Base-by-base conservation (phyloP, 2,113 vertebrate species). In the Pristiophorus japonicus region DNA sequence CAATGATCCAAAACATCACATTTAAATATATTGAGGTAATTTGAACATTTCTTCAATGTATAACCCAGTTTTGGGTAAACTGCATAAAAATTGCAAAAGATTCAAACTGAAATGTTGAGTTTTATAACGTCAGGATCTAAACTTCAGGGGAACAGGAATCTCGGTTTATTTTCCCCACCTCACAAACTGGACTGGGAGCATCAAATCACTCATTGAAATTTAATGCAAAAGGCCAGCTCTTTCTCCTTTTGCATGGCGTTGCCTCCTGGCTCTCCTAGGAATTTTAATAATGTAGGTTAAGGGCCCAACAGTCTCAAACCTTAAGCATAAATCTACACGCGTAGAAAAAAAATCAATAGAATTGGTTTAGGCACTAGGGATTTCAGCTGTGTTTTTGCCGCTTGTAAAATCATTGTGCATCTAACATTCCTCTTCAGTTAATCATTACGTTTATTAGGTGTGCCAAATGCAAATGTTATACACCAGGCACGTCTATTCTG, bases 381-480 rank as follows among this genome's bases (percentile, higher is more conserved):
- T 67, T 66, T 94, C 92, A 11, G n/a, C 30, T 65, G 62, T 62
- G 22, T 59, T 67, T 38, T 94, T 67, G 5, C 38, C 62, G 59
- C 7, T 91, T 91, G 59, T 91, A n/a, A 91, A 63, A 18, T 2
- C 59, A 8, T 91, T 91, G 55, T 6, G 16, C 88, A 91, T n/a
- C 34, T 63, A 91, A 62, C 20, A 63, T 91, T 62, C 16, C 18
- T 47, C 92, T 67, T 94, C 38, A 94, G 92, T 67, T 70, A 47
- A 94, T 94, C 65, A 94, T 45, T 94, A 47, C 45, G 59, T 18
- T 94, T n/a, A n/a, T 14, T 70, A 70, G 22, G 38, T 67, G 62
- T 45, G 65, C n/a, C 92, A 94, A 91, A 94, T 94, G 92, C 10
- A 67, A 63, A 94, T 7, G 38, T 65, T 66, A 27, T 38, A 94